phyloP scores from a whole-genome alignment of 2,113 vertebrate species.

The Helogale parvula region DNA sequence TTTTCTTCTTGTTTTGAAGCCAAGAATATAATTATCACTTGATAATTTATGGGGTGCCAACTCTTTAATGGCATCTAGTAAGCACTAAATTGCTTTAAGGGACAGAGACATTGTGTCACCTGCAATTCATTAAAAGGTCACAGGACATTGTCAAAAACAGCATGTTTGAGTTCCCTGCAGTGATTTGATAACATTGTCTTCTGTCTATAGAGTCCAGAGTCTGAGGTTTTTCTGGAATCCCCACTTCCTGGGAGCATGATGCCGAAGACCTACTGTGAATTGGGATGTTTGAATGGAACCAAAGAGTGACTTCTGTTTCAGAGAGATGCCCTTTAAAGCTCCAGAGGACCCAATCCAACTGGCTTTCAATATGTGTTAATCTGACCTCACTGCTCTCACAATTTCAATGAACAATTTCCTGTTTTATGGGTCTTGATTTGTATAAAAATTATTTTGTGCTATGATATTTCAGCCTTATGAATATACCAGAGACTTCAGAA shows the following conservation, averaged over 20 bases:
- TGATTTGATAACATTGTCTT: constrained; percentile 53
- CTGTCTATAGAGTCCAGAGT: neutral
- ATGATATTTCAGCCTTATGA: constrained; percentile 46
- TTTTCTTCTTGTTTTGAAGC: constrained; percentile 85
- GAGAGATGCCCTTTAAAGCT: constrained; percentile 48
- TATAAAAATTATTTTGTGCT: constrained; percentile 12
- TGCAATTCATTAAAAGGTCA: constrained; percentile 81
- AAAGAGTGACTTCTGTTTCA: constrained; percentile 48
- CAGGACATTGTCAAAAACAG: constrained; percentile 73
- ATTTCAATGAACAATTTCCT: neutral
- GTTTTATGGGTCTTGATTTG: neutral
- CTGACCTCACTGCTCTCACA: constrained; percentile 37
- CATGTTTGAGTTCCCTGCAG: constrained; percentile 61
- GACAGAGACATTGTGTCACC: constrained; percentile 78
- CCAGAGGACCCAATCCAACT: neutral
- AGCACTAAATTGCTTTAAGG: constrained; percentile 79
- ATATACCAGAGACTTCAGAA: constrained; percentile 39
- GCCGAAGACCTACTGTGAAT: neutral
- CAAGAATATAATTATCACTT: constrained; percentile 86
- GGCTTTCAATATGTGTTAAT: constrained; percentile 31
- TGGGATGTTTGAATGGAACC: neutral
- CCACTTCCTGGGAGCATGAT: neutral
- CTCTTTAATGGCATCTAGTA: constrained; percentile 81
- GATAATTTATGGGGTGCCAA: constrained; percentile 85
- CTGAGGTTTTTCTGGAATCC: constrained; percentile 30